These are phyloP conservation scores for Mythimna pallens DNA, from an alignment of 2,888 invertebrate species.

Conservation along the genomic window DNA sequence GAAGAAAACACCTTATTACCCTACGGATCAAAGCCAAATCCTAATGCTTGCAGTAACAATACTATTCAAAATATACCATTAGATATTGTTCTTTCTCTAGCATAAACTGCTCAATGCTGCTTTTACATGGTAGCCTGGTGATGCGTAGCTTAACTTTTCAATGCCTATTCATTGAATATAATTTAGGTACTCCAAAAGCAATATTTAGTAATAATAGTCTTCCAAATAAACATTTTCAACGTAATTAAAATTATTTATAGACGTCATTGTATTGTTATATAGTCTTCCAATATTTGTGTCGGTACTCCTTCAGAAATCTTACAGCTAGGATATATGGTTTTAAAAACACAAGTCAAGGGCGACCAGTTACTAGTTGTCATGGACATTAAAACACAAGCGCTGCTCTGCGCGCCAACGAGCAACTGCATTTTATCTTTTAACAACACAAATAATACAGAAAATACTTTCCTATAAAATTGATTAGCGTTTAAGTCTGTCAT, in stretches of 20 bases:
- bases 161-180: neutral
- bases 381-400: too few species aligned
- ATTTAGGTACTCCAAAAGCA: neutral
- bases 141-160: neutral
- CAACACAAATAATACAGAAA: too few species aligned
- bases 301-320: neutral
- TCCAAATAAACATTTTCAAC: neutral
- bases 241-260: neutral
- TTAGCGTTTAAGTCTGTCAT: too few species aligned
- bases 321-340: neutral
- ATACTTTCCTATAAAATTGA: too few species aligned
- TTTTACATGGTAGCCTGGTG: neutral
- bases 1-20: neutral
- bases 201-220: neutral
- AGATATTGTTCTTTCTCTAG: neutral
- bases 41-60: neutral
- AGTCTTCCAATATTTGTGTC: conserved; percentile 3
- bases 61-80: neutral
- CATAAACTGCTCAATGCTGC: conserved; percentile 1
- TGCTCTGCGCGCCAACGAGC: too few species aligned
- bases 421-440: too few species aligned
- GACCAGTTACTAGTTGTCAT: too few species aligned
- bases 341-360: neutral
- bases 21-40: neutral
- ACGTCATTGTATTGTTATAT: conserved; percentile 1